A percentile compares a stretch with the other conserved stretches of the same genome.
These are phyloP conservation scores for Myxocyprinus asiaticus DNA, from an alignment of 2,113 vertebrate genomes.

Conservation along the genomic window DNA sequence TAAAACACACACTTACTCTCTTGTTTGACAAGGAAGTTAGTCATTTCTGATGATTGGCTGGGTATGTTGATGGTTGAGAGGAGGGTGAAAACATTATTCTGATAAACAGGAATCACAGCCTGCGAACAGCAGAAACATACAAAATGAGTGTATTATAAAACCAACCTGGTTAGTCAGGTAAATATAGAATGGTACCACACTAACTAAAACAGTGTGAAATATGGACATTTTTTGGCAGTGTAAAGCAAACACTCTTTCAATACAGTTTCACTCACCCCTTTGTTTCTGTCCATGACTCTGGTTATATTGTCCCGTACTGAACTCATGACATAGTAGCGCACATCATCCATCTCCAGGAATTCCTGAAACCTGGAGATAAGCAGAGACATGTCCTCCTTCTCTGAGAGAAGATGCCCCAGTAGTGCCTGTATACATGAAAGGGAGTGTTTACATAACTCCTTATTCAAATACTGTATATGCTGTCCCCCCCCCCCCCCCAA, in stretches of 20 bases:
- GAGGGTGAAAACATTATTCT: slow-evolving; percentile 84
- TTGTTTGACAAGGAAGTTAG: slow-evolving; percentile 81
- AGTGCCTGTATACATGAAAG: slow-evolving; percentile 70
- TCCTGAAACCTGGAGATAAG: slow-evolving; percentile 88
- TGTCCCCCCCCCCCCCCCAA: too few species aligned
- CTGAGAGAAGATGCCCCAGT: slow-evolving; percentile 77
- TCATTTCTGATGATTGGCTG: slow-evolving; percentile 66
- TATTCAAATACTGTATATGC: neutral
- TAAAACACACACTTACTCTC: slow-evolving; percentile 70
- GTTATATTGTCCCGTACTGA: slow-evolving; percentile 64
- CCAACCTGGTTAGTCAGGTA: neutral
- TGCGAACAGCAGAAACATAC: slow-evolving; percentile 42
- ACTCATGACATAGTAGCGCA: slow-evolving; percentile 88
- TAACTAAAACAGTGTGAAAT: neutral
- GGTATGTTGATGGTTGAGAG: slow-evolving; percentile 84
- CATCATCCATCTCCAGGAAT: slow-evolving; percentile 83
- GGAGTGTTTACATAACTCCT: slow-evolving; percentile 16
- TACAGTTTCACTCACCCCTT: slow-evolving; percentile 71
- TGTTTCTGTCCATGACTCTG: slow-evolving; percentile 75
- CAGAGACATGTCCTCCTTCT: slow-evolving; percentile 70
- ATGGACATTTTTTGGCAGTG: neutral
- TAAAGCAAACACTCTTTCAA: neutral
- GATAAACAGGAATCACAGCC: slow-evolving; percentile 70
- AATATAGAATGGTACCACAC: too few species aligned
- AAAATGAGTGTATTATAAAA: neutral